Conservation (phyloP, 2,797 vertebrate species). For the Danio jaintianensis region DNA sequence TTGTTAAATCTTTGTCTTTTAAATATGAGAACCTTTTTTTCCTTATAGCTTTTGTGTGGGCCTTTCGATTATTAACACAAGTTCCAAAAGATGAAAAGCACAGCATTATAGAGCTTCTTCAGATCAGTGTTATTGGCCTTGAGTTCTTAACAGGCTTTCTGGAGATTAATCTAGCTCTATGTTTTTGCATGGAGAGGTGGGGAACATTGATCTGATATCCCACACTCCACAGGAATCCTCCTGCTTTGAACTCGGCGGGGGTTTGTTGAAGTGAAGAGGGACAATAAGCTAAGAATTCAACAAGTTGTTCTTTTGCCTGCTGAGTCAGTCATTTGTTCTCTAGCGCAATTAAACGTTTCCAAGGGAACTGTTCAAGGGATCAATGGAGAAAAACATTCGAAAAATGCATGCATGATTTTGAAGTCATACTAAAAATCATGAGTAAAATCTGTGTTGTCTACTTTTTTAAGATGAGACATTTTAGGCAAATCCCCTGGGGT, state of each 20-base stretch:
- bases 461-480: neutral
- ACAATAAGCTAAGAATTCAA: conserved; percentile 29
- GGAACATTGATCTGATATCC: conserved; percentile 61
- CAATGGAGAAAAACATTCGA: neutral
- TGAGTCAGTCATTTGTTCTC: conserved; percentile 18
- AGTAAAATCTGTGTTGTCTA: neutral
- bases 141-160: neutral
- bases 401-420: neutral
- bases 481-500: too few species aligned
- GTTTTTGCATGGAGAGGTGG: conserved; percentile 1
- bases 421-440: neutral
- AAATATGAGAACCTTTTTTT: neutral
- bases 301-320: conserved; percentile 30
- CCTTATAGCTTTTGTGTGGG: neutral
- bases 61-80: neutral
- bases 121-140: neutral
- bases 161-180: neutral
- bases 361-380: conserved; percentile 4
- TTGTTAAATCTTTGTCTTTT: too few species aligned
- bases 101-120: neutral
- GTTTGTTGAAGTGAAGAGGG: conserved; percentile 11
- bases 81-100: neutral
- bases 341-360: conserved; percentile 2
- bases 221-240: neutral
- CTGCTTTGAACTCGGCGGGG: conserved; percentile 34